Conservation (phyloP, 2,797 vertebrate species). For the Enteromius anoplus region DNA sequence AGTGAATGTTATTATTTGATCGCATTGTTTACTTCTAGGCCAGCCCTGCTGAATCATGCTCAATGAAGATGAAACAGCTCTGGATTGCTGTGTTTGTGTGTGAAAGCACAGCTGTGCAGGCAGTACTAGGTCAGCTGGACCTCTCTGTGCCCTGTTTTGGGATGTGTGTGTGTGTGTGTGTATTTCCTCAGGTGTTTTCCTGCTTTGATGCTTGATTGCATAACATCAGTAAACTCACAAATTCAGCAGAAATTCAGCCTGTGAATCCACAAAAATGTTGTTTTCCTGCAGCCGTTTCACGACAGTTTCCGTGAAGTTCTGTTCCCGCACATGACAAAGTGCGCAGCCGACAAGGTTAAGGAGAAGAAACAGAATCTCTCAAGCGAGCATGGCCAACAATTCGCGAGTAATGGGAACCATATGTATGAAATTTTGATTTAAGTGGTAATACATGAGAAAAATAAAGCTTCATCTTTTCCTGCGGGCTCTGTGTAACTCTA, state of each 20-base stretch:
- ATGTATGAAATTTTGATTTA: conserved; percentile 59
- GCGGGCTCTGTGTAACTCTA: conserved; percentile 46
- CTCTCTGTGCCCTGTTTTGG: not conserved
- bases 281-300: conserved; percentile 10
- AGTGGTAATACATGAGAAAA: conserved; percentile 60
- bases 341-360: conserved; percentile 29
- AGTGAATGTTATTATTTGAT: not conserved
- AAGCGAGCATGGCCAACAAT: conserved; percentile 37
- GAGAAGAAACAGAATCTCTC: conserved; percentile 46
- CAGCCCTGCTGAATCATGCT: conserved; percentile 14
- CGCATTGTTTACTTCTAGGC: not conserved
- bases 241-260: not conserved
- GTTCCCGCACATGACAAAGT: conserved; percentile 28
- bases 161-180: conserved; percentile 29
- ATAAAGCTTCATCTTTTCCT: conserved; percentile 41
- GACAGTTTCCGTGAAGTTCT: conserved; percentile 26
- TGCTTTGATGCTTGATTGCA: conserved; percentile 29
- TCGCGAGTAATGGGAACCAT: conserved; percentile 54
- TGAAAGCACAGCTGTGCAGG: conserved; percentile 20
- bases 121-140: conserved; percentile 26
- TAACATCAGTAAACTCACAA: not conserved
- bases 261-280: not conserved
- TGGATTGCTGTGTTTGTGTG: conserved; percentile 5
- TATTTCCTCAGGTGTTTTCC: conserved; percentile 22
- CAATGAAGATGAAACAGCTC: not conserved